Conservation (phyloP, 2,113 vertebrate species). For the Variabilichromis moorii region DNA sequence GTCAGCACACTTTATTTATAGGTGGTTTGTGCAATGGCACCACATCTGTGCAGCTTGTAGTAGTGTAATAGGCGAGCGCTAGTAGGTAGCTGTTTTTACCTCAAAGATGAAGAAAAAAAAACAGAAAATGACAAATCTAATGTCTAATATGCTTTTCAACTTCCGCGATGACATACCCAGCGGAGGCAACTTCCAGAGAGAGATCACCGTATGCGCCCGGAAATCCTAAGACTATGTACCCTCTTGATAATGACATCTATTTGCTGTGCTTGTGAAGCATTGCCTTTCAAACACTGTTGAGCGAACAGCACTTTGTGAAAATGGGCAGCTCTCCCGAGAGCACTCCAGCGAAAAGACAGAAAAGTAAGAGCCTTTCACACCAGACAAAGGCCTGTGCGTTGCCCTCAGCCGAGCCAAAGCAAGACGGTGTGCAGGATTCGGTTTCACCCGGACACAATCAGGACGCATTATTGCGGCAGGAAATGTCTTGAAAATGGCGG, state of each 20-base stretch:
- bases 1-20: conserved; percentile 51
- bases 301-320: conserved; percentile 74
- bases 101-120: not conserved
- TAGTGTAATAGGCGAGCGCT: not conserved
- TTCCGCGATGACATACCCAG: not conserved
- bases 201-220: not conserved
- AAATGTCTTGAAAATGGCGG: not conserved
- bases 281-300: conserved; percentile 65
- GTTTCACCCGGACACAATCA: conserved; percentile 33
- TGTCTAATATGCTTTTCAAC: not conserved
- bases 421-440: not conserved
- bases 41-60: not conserved
- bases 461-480: conserved; percentile 3
- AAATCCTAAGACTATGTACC: conserved; percentile 46
- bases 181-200: not conserved
- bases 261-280: conserved; percentile 58
- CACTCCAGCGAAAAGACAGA: conserved; percentile 62
- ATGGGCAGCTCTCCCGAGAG: conserved; percentile 64
- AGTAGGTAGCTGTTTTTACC: not conserved
- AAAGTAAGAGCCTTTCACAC: conserved; percentile 65
- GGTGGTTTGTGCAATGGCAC: not conserved
- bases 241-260: conserved; percentile 70
- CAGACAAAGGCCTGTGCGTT: conserved; percentile 38
- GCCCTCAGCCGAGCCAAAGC: conserved; percentile 10
- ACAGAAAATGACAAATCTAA: not conserved